Evolutionary conservation across 2,113 vertebrate genomes (phyloP), one percentile per base, ranked within the genome.

Genomic region (Eclectus roratus): DNA sequence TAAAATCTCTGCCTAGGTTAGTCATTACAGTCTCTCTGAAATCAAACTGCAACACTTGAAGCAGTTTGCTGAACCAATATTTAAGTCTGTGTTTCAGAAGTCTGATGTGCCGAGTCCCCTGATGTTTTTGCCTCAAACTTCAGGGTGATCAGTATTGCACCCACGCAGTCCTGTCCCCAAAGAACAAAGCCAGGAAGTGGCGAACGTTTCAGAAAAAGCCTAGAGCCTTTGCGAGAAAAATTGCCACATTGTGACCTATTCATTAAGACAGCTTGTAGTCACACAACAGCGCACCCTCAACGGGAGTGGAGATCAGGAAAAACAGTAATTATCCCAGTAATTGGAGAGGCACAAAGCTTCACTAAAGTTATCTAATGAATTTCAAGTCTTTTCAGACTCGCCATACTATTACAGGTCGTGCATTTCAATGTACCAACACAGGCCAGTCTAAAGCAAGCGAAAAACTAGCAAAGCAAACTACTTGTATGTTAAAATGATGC

Each of bases 291-390:
- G 23, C 44, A 20, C 77, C 39, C 73, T 81, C 69, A 68, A 7
- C 2, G 1, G 78, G 27, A 64, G 29, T 1, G 2, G 33, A 84
- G 43, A 80, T 58, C 27, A 88, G 21, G 72, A 85, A 96, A 68
- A 92, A 46, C 15, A 71, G 80, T 58, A 93, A 92, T 97, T 91
- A 91, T 60, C 61, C 65, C 47, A 72, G 31, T 87, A 91, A 94
- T 1, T 80, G 66, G 52, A 85, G 80, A 79, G 24, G 63, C 14
- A 79, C 52, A 61, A 55, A 79, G 56, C 65, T 95, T 76, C 0
- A 0, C 56, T 63, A 52, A n/a, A 17, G 52, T 74, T 79, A 63
- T 37, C 84, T 72, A 94, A 78, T 14, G 66, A 94, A 50, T 16
- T 58, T 72, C 41, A 82, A 84, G 86, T 11, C 69, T 70, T 85